These are phyloP conservation scores for Brienomyrus brachyistius DNA, from an alignment of 2,113 vertebrate species.

Conservation along the genomic window DNA sequence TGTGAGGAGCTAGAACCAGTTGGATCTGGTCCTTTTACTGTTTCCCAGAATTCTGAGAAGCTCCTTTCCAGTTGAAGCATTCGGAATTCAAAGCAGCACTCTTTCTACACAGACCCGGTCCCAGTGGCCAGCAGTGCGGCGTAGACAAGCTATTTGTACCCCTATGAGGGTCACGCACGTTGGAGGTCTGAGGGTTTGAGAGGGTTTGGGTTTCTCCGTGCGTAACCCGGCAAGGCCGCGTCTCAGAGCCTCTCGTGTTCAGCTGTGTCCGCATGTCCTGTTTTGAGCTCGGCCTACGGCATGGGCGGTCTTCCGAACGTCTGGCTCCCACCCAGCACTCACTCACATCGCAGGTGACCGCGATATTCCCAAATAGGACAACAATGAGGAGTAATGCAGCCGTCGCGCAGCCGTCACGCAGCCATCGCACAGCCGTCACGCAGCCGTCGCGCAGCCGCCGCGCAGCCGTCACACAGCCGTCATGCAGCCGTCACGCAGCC, in stretches of 20 bases:
- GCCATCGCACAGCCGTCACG: too few species aligned
- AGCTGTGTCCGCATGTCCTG: conserved; percentile 13
- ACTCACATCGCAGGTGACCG: not conserved
- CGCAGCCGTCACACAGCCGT: too few species aligned
- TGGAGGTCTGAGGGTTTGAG: not conserved
- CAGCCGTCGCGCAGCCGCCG: too few species aligned
- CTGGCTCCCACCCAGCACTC: not conserved
- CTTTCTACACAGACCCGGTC: too few species aligned
- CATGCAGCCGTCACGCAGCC: too few species aligned
- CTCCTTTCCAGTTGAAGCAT: not conserved
- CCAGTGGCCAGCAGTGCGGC: not conserved
- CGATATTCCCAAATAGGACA: not conserved
- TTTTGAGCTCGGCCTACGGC: not conserved
- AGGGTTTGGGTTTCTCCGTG: not conserved
- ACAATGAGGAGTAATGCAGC: not conserved
- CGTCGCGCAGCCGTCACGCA: too few species aligned
- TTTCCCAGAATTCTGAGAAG: not conserved
- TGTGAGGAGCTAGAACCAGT: not conserved
- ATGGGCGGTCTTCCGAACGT: not conserved
- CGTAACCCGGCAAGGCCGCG: not conserved
- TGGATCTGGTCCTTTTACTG: not conserved
- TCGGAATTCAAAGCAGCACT: not conserved
- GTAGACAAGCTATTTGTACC: not conserved
- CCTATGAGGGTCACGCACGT: not conserved
- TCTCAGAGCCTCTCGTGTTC: conserved; percentile 4